Base-by-base conservation (phyloP, 2,888 invertebrate genomes). In the Pegoplata infirma region DNA sequence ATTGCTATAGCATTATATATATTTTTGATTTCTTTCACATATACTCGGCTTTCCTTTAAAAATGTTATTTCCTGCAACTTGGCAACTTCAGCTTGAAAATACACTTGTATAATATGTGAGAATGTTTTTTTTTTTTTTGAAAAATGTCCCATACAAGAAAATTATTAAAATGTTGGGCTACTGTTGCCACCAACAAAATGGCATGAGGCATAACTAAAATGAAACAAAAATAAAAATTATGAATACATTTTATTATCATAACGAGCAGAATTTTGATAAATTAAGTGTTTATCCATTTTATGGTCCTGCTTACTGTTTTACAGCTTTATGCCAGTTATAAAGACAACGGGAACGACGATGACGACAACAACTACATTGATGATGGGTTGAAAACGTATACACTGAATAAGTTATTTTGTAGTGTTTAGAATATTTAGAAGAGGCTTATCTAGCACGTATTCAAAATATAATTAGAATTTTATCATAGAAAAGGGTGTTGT, bases 271-370 rank as follows among this genome's bases (percentile, higher is more conserved):
- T 81, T 83, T 84, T 86, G 84, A 86, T 86, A 86, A 86, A 87
- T 87, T 85, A 87, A 87, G 87, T 88, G 87, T 86, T 87, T 87
- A 87, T 84, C 85, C 79, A 81, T 82, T 82, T 81, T 81, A 76
- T 73, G 66, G 64, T 76, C 25, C 64, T 56, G 49, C 36, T 56
- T 69, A 68, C 64, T 64, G 19, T 75, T 79, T 75, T 75, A 72
- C 64, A 58, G 40, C 44, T 32, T 32, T 49, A n/a, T 32, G 32
- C 32, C 32, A 32, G 69, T 58, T 74, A n/a, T n/a, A n/a, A n/a
- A 32, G 32, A 10, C 32, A 1, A 10, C 12, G 10, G 12, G 32
- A 12, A 32, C 32, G 32, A 71, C 28, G 59, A 44, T 47, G 66
- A 79, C 49, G 40, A 17, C 28, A 63, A 64, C 58, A 36, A 47